Percentiles rank a stretch among this genome's conserved stretches.
These are phyloP conservation scores for Etheostoma perlongum DNA, from an alignment of 2,797 vertebrate genomes.

Conservation along the genomic window DNA sequence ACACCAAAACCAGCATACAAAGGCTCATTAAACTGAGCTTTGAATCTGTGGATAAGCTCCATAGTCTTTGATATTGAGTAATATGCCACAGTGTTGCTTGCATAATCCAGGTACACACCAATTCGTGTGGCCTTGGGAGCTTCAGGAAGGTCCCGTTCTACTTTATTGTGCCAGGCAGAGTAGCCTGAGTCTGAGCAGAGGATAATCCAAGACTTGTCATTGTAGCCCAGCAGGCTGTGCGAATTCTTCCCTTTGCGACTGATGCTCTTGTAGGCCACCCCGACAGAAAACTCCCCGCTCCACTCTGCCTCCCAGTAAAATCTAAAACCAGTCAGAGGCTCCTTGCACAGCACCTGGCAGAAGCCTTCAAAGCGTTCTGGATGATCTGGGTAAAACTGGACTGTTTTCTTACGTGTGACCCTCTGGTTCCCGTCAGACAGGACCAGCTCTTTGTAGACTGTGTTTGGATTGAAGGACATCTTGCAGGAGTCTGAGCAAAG, in stretches of 20 bases:
- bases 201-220: conserved; percentile 87
- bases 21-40: conserved; percentile 83
- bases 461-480: conserved; percentile 86
- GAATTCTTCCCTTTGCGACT: conserved; percentile 88
- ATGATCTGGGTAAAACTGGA: conserved; percentile 83
- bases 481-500: conserved; percentile 74
- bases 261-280: conserved; percentile 85
- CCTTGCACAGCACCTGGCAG: conserved; percentile 85
- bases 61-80: conserved; percentile 81
- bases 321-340: conserved; percentile 80
- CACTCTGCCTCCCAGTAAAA: conserved; percentile 88
- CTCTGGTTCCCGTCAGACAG: conserved; percentile 81
- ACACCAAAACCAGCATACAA: conserved; percentile 87
- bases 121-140: conserved; percentile 71
- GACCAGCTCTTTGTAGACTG: conserved; percentile 84
- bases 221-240: conserved; percentile 86
- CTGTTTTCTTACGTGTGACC: conserved; percentile 77
- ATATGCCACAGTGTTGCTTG: conserved; percentile 78
- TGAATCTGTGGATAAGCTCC: conserved; percentile 84
- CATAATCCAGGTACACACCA: conserved; percentile 84
- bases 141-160: conserved; percentile 75
- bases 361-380: conserved; percentile 86
- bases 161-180: conserved; percentile 87
- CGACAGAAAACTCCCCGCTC: conserved; percentile 86
- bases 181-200: conserved; percentile 86